Evolutionary conservation across 2,888 invertebrate genomes (phyloP).

Genomic region (Bellardia pandia): DNA sequence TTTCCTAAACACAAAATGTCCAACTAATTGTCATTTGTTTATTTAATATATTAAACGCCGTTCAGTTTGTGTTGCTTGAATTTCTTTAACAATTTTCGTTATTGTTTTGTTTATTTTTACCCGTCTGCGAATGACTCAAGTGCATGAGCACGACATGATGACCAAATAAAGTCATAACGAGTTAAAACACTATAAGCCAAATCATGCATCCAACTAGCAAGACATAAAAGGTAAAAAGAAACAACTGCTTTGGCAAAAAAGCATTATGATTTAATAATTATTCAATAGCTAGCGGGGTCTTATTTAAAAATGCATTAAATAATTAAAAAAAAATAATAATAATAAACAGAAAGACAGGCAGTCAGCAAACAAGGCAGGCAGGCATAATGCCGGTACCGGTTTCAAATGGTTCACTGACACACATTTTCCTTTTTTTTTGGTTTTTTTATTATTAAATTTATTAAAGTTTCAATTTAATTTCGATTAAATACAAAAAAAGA

Average conservation of each 20-base stretch:
- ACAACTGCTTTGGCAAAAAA: constrained; percentile 31
- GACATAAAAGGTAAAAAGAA: constrained; percentile 41
- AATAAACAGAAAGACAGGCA: constrained; percentile 25
- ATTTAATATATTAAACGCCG: neutral
- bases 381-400: constrained; percentile 66
- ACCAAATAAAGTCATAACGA: constrained; percentile 72
- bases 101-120: neutral
- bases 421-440: constrained; percentile 50
- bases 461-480: constrained; percentile 55
- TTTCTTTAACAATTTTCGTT: constrained; percentile 18
- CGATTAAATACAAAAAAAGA: constrained; percentile 48
- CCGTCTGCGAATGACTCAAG: constrained; percentile 63
- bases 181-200: constrained; percentile 23
- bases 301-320: constrained; percentile 70
- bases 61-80: neutral
- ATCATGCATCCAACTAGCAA: neutral
- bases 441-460: constrained; percentile 33
- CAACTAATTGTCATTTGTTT: constrained; percentile 60
- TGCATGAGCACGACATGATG: constrained; percentile 69
- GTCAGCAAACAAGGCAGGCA: neutral
- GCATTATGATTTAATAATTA: constrained; percentile 58
- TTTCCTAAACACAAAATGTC: constrained; percentile 45
- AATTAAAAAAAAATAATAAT: constrained; percentile 36
- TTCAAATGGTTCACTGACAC: constrained; percentile 69
- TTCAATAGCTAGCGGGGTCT: constrained; percentile 52